These are phyloP conservation scores for Peromyscus maniculatus DNA, from an alignment of 2,113 vertebrate species.

Conservation along the genomic window DNA sequence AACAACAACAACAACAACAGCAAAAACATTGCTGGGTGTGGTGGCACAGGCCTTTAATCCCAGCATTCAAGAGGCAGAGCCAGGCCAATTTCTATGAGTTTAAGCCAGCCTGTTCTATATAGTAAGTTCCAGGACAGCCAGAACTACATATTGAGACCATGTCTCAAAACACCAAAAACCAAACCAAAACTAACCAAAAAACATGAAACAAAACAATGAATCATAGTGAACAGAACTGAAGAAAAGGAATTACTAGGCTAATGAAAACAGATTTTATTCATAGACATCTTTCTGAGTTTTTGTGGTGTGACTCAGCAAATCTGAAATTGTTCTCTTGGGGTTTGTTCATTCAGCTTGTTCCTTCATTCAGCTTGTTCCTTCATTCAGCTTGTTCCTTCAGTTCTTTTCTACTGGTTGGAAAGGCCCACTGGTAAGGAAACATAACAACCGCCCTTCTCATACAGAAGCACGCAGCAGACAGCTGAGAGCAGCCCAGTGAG, in stretches of 20 bases:
- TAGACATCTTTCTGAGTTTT: constrained; percentile 51
- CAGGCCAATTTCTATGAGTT: background rate
- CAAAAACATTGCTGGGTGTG: background rate
- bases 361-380: background rate
- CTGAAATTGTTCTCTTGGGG: constrained; percentile 1
- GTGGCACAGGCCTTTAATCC: background rate
- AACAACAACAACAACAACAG: background rate
- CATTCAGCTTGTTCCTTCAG: background rate
- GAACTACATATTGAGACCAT: background rate
- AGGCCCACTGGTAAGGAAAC: background rate
- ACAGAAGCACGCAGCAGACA: background rate
- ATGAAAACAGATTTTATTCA: background rate
- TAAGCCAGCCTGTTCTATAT: background rate
- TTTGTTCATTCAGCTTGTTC: background rate
- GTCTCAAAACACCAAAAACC: background rate
- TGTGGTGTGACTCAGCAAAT: background rate
- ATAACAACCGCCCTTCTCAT: too few relatives aligned
- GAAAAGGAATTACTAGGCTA: background rate
- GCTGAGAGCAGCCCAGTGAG: background rate
- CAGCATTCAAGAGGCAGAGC: background rate
- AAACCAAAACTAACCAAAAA: background rate
- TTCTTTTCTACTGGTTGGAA: background rate
- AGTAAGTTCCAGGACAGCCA: background rate
- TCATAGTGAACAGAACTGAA: background rate
- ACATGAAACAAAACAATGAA: background rate